Evolutionary conservation across 2,797 vertebrate genomes (phyloP).

Genomic region (Coregonus ussuriensis): DNA sequence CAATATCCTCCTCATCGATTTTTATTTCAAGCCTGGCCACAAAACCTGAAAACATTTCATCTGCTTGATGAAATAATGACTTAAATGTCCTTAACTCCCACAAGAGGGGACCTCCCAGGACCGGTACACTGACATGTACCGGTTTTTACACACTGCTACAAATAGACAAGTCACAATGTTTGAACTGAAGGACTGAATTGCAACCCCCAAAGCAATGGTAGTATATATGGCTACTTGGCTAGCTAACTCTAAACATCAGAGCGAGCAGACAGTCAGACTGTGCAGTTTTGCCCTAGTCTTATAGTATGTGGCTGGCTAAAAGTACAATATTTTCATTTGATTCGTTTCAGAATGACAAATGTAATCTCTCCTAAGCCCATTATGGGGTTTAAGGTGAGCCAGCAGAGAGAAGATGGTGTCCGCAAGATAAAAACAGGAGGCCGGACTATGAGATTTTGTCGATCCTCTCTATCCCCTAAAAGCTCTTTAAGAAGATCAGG

Average conservation of each 20-base stretch:
- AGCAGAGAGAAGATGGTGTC: conserved; percentile 24
- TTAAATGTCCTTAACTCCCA: conserved; percentile 40
- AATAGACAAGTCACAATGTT: background rate
- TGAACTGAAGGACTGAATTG: background rate
- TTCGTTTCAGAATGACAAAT: conserved; percentile 26
- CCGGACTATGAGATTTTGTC: conserved; percentile 15
- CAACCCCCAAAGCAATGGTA: background rate
- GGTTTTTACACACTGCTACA: background rate
- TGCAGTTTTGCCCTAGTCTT: background rate
- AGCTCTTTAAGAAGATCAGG: conserved; percentile 56
- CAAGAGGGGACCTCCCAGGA: conserved; percentile 9
- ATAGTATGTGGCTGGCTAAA: background rate
- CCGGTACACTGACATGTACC: background rate
- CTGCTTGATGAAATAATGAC: conserved; percentile 60
- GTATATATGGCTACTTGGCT: background rate
- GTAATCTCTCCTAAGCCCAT: conserved; percentile 23
- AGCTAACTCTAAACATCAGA: background rate
- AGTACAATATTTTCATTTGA: conserved; percentile 13
- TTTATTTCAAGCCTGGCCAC: conserved; percentile 30
- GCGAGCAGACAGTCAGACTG: background rate
- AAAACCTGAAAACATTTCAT: conserved; percentile 49
- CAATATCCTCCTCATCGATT: conserved; percentile 26
- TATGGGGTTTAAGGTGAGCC: conserved; percentile 21
- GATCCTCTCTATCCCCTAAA: conserved; percentile 47
- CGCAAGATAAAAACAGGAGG: conserved; percentile 35